These are phyloP conservation scores for Fistularia commersonii DNA, from an alignment of 2,797 vertebrate species.

Conservation along the genomic window DNA sequence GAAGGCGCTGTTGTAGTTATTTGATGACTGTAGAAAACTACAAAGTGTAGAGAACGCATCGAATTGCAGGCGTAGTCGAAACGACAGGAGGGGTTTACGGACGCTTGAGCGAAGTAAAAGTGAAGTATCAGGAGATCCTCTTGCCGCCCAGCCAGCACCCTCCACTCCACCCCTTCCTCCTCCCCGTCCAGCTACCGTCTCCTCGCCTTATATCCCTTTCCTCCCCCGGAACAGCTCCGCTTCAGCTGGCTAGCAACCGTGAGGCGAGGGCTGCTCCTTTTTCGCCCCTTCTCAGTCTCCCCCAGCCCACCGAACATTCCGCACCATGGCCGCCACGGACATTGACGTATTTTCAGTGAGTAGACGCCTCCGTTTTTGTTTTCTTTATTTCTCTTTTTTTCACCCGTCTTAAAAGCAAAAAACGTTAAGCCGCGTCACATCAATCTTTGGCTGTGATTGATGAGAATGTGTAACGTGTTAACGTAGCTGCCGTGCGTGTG, in stretches of 20 bases:
- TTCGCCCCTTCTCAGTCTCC: constrained; percentile 49
- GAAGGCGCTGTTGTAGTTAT: no score
- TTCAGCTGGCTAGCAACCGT: constrained; percentile 52
- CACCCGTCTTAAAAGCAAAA: neutral
- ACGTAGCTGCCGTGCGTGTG: constrained; percentile 19
- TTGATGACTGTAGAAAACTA: no score
- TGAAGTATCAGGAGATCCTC: constrained; percentile 13
- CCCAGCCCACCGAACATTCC: constrained; percentile 55
- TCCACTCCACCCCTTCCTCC: constrained; percentile 7
- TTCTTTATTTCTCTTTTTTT: no score
- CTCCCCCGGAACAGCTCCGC: constrained; percentile 57
- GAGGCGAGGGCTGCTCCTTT: constrained; percentile 68
- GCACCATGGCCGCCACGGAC: constrained; percentile 81
- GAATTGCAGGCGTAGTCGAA: neutral
- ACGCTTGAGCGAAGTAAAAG: neutral
- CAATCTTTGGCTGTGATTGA: constrained; percentile 21
- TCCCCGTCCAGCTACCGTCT: constrained; percentile 1
- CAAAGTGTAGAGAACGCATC: neutral
- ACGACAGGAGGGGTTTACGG: neutral
- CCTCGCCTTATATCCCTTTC: constrained; percentile 23
- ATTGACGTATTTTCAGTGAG: constrained; percentile 81
- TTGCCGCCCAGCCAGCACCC: constrained; percentile 9
- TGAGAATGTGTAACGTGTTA: constrained; percentile 23
- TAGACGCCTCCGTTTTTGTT: neutral
- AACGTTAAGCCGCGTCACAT: constrained; percentile 1